phyloP scores from a whole-genome alignment of 1,140 invertebrate genomes.

The Drosophila baimaii region DNA sequence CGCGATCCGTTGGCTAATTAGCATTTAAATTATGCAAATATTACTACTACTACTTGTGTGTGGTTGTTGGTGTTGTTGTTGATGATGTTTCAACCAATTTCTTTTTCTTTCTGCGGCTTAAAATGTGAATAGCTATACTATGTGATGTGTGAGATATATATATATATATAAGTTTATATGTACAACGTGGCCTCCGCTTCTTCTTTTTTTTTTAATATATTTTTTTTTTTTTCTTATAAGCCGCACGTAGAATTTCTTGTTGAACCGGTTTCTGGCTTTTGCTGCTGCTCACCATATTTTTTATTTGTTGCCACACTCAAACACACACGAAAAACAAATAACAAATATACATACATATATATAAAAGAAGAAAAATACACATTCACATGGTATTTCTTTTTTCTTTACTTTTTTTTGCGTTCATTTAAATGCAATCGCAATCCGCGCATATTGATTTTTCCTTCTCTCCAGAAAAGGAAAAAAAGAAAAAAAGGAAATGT shows the following conservation, averaged over 20 bases:
- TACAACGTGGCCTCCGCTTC: slow-evolving; percentile 41
- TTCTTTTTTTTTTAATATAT: slow-evolving; percentile 3
- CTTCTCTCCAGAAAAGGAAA: slow-evolving; percentile 27
- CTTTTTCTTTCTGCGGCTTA: slow-evolving; percentile 26
- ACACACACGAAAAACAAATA: slow-evolving; percentile 9
- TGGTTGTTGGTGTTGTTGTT: slow-evolving; percentile 10
- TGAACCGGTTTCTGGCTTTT: slow-evolving; percentile 61
- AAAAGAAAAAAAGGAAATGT: slow-evolving; percentile 26
- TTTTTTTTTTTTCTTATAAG: slow-evolving; percentile 28
- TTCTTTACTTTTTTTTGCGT: slow-evolving; percentile 16
- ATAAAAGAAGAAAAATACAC: neutral
- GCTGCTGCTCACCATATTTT: slow-evolving; percentile 23
- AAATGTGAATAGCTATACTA: slow-evolving; percentile 34
- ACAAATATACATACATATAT: slow-evolving; percentile 4
- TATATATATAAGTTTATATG: neutral
- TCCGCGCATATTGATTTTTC: slow-evolving; percentile 71
- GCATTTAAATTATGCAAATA: slow-evolving; percentile 78
- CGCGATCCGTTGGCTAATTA: slow-evolving; percentile 53
- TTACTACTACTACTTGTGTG: slow-evolving; percentile 37
- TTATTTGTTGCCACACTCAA: slow-evolving; percentile 23
- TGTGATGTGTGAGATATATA: slow-evolving; percentile 1
- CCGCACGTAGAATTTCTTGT: slow-evolving; percentile 66
- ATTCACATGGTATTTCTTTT: slow-evolving; percentile 21
- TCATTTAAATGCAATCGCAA: slow-evolving; percentile 72
- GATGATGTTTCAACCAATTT: slow-evolving; percentile 46